Base-by-base conservation (phyloP, 2,888 invertebrate species). In the Danaus chrysippus region DNA sequence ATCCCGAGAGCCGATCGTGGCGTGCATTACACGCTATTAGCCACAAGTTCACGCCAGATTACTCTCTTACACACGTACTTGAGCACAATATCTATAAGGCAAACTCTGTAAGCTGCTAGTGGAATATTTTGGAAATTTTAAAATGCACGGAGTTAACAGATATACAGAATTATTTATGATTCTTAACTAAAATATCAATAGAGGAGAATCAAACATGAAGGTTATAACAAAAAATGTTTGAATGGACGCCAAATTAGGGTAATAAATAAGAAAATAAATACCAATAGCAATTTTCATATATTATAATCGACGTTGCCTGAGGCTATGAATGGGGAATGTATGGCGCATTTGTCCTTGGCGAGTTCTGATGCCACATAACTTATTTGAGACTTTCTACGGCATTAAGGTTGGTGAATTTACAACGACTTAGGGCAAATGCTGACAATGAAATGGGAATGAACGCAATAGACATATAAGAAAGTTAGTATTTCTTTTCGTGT, bases 211-310 rank as follows among this genome's bases (percentile, higher is more conserved):
- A 61, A 61, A 54, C 42, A 43, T 56, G 55, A 59, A 56, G 70
- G 71, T 81, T 79, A 78, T 80, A 77, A 13, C 55, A 65, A 83
- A 84, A 82, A 81, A 82, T 80, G 78, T 67, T 83, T 84, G 80
- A 81, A 73, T 71, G 68, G 54, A 70, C 66, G 82, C 84, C 84
- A 86, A 84, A 83, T 76, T 71, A 23, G 67, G 66, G 71, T 69
- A 75, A 82, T 82, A 83, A 83, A 84, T 79, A 73, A 69, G 64
- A 64, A 63, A 68, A 68, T 66, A 64, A 68, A 64, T 64, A 67
- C 65, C 64, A 62, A 70, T 68, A 70, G 65, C 78, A 82, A 83
- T 86, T 82, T 82, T 71, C 81, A 84, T 85, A 85, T 76, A 81
- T 84, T 81, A 81, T 74, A 71, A 65, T 65, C 71, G 77, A 76